A percentile compares a stretch with the other conserved stretches of the same genome.
phyloP scores from a whole-genome alignment of 1,140 invertebrate genomes.

The Apis mellifera region DNA sequence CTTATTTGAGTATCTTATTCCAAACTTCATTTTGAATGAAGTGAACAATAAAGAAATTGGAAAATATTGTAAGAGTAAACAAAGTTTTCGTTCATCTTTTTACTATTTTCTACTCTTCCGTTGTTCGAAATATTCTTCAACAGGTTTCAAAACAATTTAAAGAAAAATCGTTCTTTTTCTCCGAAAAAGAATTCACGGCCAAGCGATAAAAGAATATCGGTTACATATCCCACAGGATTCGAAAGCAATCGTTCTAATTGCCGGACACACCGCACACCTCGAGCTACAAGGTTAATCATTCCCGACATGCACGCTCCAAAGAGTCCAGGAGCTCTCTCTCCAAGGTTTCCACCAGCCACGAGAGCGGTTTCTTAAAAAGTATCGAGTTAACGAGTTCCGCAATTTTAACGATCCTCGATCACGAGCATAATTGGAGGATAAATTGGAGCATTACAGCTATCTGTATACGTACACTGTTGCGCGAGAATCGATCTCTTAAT shows the following conservation, averaged over 20 bases:
- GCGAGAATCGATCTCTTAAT: not conserved
- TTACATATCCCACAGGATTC: not conserved
- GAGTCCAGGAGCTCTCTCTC: not conserved
- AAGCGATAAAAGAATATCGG: not conserved
- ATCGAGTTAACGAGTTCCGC: constrained; percentile 2
- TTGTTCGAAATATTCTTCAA: too few relatives aligned
- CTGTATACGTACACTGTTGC: too few relatives aligned
- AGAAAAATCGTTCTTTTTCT: too few relatives aligned
- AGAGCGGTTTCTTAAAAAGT: not conserved
- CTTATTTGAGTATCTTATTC: too few relatives aligned
- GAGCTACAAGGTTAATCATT: constrained; percentile 72
- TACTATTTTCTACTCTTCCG: too few relatives aligned
- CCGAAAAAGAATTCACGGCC: not conserved
- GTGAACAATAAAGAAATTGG: too few relatives aligned
- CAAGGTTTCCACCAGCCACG: too few relatives aligned
- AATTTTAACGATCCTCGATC: too few relatives aligned
- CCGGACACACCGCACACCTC: constrained; percentile 44
- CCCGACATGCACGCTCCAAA: constrained; percentile 50
- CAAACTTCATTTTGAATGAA: too few relatives aligned
- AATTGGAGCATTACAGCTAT: not conserved
- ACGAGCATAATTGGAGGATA: not conserved
- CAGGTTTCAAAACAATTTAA: too few relatives aligned
- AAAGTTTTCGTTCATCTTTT: too few relatives aligned
- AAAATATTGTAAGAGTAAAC: too few relatives aligned
- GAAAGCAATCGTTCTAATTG: constrained; percentile 71